phyloP scores from a whole-genome alignment of 2,888 invertebrate genomes.

The Phengaris arion region DNA sequence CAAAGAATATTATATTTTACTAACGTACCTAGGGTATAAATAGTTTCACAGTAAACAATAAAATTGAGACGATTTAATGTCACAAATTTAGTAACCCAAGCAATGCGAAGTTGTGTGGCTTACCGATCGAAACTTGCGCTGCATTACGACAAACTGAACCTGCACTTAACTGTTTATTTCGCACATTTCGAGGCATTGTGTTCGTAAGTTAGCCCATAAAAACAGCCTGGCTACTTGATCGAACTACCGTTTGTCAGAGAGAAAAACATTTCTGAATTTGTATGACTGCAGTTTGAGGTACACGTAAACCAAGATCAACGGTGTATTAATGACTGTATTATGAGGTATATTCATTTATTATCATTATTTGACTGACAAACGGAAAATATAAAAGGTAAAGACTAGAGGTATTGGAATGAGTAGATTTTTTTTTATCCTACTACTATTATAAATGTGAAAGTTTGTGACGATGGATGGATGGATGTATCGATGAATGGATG shows the following conservation, averaged over 20 bases:
- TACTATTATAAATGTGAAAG: too few relatives aligned
- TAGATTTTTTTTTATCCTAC: too few relatives aligned
- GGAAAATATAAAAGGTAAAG: too few relatives aligned
- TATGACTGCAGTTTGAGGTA: too few relatives aligned
- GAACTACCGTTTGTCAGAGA: neutral
- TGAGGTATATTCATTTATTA: too few relatives aligned
- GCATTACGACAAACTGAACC: constrained; percentile 72
- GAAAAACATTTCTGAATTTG: neutral
- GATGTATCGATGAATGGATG: too few relatives aligned
- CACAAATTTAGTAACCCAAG: constrained; percentile 46
- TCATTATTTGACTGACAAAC: too few relatives aligned
- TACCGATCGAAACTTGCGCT: constrained; percentile 61
- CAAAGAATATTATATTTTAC: too few relatives aligned
- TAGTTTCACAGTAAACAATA: neutral
- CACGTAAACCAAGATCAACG: too few relatives aligned
- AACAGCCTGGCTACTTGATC: constrained; percentile 34
- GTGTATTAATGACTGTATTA: too few relatives aligned
- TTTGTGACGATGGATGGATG: too few relatives aligned
- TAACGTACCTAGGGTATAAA: neutral
- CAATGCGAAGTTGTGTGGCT: constrained; percentile 59
- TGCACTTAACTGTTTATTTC: constrained; percentile 76
- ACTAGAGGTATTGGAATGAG: too few relatives aligned
- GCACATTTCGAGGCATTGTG: constrained; percentile 68
- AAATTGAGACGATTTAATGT: constrained; percentile 15
- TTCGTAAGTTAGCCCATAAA: constrained; percentile 44